phyloP scores from a whole-genome alignment of 2,888 invertebrate genomes.

The Drosophila anceps region DNA sequence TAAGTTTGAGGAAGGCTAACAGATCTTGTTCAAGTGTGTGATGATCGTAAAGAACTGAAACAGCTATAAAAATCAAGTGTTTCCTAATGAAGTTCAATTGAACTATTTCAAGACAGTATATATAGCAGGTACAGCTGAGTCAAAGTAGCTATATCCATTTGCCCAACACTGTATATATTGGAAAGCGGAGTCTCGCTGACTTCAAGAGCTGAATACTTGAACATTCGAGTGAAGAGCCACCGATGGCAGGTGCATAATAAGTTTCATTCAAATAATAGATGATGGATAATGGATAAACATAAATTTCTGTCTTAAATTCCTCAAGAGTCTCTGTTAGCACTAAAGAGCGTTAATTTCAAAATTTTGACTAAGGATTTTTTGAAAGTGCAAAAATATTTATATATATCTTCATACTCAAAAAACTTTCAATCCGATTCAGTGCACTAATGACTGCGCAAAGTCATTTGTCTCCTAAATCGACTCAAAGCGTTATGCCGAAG shows the following conservation, averaged over 20 bases:
- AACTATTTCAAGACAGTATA: background rate
- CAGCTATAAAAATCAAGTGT: background rate
- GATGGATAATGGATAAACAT: background rate
- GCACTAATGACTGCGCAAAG: too few relatives aligned
- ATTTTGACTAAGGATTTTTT: background rate
- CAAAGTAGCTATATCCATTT: background rate
- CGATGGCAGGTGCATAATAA: background rate
- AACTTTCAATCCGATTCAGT: too few relatives aligned
- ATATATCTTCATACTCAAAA: too few relatives aligned
- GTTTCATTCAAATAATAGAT: background rate
- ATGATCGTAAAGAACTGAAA: background rate
- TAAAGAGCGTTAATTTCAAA: background rate
- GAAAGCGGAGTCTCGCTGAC: background rate
- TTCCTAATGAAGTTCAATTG: conserved; percentile 1
- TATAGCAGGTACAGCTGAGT: background rate
- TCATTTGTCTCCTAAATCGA: too few relatives aligned
- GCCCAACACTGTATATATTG: background rate
- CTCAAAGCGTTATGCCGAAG: too few relatives aligned
- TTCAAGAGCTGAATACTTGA: background rate
- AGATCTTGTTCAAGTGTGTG: conserved; percentile 2
- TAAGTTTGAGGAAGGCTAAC: background rate
- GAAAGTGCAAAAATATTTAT: background rate
- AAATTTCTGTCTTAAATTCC: background rate
- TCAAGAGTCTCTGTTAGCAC: too few relatives aligned
- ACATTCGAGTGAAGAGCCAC: background rate